Conservation (phyloP, 2,113 vertebrate species). For the Pyrgilauda ruficollis region DNA sequence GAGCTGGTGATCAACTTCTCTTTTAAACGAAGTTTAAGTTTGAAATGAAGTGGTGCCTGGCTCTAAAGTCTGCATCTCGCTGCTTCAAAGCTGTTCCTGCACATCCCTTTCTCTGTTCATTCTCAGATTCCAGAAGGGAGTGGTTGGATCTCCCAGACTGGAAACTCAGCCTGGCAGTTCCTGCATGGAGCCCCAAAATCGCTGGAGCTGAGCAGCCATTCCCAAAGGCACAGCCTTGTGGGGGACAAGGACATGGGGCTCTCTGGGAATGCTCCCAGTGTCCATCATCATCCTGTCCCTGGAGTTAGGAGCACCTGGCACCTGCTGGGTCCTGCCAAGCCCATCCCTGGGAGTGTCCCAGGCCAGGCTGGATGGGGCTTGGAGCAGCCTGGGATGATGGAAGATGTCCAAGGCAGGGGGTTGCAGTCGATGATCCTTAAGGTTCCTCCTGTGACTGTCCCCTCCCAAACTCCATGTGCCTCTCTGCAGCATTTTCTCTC, state of each 20-base stretch:
- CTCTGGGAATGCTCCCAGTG: background rate
- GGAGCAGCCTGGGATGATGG: background rate
- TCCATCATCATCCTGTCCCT: accelerated
- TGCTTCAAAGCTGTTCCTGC: background rate
- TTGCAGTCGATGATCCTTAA: background rate
- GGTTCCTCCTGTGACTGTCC: accelerated
- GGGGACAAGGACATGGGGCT: background rate
- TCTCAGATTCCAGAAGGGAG: background rate
- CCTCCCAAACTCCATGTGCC: background rate
- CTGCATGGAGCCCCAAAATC: accelerated
- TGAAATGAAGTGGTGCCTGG: accelerated
- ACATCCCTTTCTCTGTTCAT: background rate
- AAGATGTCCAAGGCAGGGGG: background rate
- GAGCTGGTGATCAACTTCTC: background rate
- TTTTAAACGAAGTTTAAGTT: background rate
- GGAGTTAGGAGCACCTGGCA: background rate
- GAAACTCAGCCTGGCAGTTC: accelerated
- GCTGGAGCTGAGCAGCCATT: background rate
- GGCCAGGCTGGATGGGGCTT: accelerated
- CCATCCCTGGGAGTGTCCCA: background rate
- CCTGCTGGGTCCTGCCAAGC: accelerated
- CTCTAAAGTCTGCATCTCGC: background rate
- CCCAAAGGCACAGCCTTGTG: background rate
- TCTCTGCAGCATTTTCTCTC: background rate
- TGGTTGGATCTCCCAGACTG: background rate